These are phyloP conservation scores for Cerastis rubricosa DNA, from an alignment of 2,888 invertebrate genomes.

Conservation along the genomic window DNA sequence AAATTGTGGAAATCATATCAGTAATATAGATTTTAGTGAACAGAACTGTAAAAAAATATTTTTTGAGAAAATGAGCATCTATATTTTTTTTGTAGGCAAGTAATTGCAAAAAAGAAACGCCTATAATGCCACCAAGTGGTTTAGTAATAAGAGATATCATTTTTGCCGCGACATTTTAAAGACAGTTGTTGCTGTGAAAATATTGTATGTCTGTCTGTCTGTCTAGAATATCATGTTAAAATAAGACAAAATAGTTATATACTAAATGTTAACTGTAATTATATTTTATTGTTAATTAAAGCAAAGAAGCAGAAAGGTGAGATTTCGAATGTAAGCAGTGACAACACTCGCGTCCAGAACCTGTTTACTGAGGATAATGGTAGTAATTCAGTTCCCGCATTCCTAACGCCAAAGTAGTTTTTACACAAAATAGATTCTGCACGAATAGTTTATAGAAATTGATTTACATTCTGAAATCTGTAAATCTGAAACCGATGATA, in stretches of 20 bases:
- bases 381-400: slow-evolving; percentile 75
- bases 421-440: slow-evolving; percentile 52
- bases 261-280: slow-evolving; percentile 60
- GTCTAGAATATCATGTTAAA: slow-evolving; percentile 49
- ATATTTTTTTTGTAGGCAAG: slow-evolving; percentile 3
- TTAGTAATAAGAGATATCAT: slow-evolving; percentile 45
- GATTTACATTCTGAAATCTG: slow-evolving; percentile 45
- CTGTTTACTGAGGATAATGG: slow-evolving; percentile 82
- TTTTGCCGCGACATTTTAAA: slow-evolving; percentile 58
- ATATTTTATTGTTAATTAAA: slow-evolving; percentile 85
- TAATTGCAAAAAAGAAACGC: slow-evolving; percentile 13
- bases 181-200: slow-evolving; percentile 36
- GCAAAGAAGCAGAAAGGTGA: slow-evolving; percentile 88
- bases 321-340: slow-evolving; percentile 81
- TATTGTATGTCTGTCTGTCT: slow-evolving; percentile 46
- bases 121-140: slow-evolving; percentile 32
- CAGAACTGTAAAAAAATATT: slow-evolving; percentile 16
- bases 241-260: slow-evolving; percentile 54
- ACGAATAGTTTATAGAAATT: slow-evolving; percentile 47
- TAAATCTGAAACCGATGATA: slow-evolving; percentile 41
- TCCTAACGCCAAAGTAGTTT: slow-evolving; percentile 53
- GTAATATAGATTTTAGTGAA: slow-evolving; percentile 9
- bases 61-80: slow-evolving; percentile 15
- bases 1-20: slow-evolving; percentile 38
- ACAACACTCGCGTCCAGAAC: slow-evolving; percentile 78